A percentile compares a stretch with the other conserved stretches of the same genome.
Evolutionary conservation across 2,113 vertebrate species (phyloP).

Genomic region (Sarotherodon lohbergeri): DNA sequence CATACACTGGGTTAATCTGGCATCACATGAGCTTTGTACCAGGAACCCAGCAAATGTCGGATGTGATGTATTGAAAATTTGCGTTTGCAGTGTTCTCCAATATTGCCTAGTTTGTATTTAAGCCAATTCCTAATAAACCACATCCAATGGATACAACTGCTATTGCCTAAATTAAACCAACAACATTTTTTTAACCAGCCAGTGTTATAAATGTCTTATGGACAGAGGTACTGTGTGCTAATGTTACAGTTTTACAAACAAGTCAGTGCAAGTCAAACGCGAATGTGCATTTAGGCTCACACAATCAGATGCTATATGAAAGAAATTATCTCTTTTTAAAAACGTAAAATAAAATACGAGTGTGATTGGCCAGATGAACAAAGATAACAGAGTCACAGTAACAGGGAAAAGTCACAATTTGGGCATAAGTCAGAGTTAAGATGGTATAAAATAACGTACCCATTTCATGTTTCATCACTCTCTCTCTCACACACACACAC

Average conservation of each 20-base stretch:
- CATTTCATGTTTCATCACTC: slow-evolving; percentile 21
- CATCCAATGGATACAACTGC: neutral
- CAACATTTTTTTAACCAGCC: neutral
- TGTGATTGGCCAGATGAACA: slow-evolving; percentile 17
- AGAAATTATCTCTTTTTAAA: neutral
- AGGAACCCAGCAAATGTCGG: neutral
- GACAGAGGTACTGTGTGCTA: neutral
- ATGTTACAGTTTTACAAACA: neutral
- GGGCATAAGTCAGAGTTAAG: slow-evolving; percentile 26
- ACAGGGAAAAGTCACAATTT: slow-evolving; percentile 1
- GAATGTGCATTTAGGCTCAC: neutral
- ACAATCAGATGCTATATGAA: neutral
- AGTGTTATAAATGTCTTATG: neutral
- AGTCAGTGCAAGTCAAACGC: neutral
- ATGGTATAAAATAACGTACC: slow-evolving; percentile 32
- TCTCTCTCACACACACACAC: neutral
- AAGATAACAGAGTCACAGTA: neutral
- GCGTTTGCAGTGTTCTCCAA: neutral
- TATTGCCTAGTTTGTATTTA: neutral
- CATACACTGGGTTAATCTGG: neutral
- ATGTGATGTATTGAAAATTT: neutral
- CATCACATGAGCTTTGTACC: neutral
- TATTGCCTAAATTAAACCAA: neutral
- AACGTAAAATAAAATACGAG: neutral
- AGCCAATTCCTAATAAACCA: neutral